phyloP scores from a whole-genome alignment of 1,140 invertebrate genomes.

The Melitaea cinxia region DNA sequence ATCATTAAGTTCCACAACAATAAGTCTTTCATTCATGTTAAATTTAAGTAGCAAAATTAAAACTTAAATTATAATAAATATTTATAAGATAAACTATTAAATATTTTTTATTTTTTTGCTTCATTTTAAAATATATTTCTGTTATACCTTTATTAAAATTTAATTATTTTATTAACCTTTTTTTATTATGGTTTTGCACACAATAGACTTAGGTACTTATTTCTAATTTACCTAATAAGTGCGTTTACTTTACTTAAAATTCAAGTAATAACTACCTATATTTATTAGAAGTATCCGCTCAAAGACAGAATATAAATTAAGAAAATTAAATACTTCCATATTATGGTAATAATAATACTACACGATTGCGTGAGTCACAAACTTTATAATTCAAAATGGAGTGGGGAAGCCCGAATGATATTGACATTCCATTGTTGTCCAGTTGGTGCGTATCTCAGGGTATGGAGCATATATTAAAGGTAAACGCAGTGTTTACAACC shows the following conservation, averaged over 20 bases:
- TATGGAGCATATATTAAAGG: slow-evolving; percentile 49
- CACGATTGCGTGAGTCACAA: slow-evolving; percentile 2
- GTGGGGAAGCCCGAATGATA: slow-evolving; percentile 58
- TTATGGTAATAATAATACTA: slow-evolving; percentile 13
- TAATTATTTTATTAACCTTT: too few relatives aligned
- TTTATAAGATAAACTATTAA: too few relatives aligned
- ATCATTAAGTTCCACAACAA: too few relatives aligned
- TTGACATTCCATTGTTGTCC: slow-evolving; percentile 55
- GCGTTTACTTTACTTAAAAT: not conserved
- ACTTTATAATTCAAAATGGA: slow-evolving; percentile 28
- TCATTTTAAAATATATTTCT: too few relatives aligned
- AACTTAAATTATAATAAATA: too few relatives aligned
- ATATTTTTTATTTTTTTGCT: too few relatives aligned
- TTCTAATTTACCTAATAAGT: not conserved
- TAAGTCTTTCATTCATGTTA: too few relatives aligned
- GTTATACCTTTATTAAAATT: too few relatives aligned
- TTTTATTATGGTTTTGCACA: too few relatives aligned
- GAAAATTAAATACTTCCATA: slow-evolving; percentile 2
- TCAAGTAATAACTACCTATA: not conserved
- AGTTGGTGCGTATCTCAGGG: slow-evolving; percentile 33
- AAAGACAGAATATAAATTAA: slow-evolving; percentile 8
- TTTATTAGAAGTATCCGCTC: not conserved
- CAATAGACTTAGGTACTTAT: too few relatives aligned
- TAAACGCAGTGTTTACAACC: slow-evolving; percentile 7
- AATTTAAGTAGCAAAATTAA: too few relatives aligned